Percentiles rank a stretch among this genome's conserved stretches.
Conservation (phyloP, 2,888 invertebrate genomes). For the Cristatella mucedo region DNA sequence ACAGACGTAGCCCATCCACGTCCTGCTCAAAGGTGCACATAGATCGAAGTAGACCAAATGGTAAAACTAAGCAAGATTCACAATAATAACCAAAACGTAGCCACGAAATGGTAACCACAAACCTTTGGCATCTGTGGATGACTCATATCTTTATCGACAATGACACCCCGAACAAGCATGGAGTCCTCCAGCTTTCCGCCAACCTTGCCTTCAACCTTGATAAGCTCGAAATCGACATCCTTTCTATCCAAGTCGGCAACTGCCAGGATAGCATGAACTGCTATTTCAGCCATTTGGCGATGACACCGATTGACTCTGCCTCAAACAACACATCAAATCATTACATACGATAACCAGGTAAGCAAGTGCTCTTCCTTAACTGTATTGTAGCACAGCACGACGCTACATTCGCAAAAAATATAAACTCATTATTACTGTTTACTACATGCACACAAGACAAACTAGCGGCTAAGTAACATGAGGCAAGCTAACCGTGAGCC, state of each 20-base stretch:
- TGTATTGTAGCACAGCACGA: too few relatives aligned
- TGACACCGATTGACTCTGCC: conserved; percentile 80
- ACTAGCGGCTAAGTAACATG: too few relatives aligned
- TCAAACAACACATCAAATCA: conserved; percentile 12
- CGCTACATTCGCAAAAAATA: too few relatives aligned
- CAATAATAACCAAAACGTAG: too few relatives aligned
- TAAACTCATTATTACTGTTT: too few relatives aligned
- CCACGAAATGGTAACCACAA: too few relatives aligned
- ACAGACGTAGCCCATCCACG: too few relatives aligned
- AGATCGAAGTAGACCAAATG: too few relatives aligned
- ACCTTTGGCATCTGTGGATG: conserved; percentile 99
- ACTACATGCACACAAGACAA: too few relatives aligned
- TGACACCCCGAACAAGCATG: conserved; percentile 82
- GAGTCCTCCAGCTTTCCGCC: conserved; percentile 95
- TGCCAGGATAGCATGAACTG: conserved; percentile 85
- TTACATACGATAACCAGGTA: not conserved
- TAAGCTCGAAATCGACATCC: conserved; percentile 97
- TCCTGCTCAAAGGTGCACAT: too few relatives aligned
- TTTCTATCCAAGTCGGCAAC: conserved; percentile 82
- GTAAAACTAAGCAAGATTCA: too few relatives aligned
- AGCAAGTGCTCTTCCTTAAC: not conserved
- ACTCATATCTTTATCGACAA: conserved; percentile 95
- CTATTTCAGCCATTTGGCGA: conserved; percentile 93
- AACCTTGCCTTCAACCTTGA: conserved; percentile 92
- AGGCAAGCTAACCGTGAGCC: too few relatives aligned